Evolutionary conservation across 92 coral and sea anemone species (phyloP).

Genomic region (Parazoanthus darwini): DNA sequence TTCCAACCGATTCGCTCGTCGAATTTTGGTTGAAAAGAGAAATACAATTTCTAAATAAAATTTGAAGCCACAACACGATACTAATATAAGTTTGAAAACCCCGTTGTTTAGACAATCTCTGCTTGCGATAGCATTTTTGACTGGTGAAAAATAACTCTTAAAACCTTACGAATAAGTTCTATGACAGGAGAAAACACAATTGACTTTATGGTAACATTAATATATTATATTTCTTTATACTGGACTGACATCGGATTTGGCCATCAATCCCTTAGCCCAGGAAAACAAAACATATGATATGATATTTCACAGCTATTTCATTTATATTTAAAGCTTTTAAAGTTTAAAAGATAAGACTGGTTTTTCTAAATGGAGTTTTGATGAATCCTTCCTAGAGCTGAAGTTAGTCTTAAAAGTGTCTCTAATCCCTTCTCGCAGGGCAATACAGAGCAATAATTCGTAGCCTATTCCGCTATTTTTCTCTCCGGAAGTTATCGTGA

Average conservation of each 20-base stretch:
- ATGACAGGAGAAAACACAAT: conserved; percentile 37
- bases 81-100: neutral
- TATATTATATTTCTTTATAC: conserved; percentile 33
- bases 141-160: conserved; percentile 21
- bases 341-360: neutral
- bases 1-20: neutral
- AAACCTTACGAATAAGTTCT: conserved; percentile 20
- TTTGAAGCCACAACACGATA: neutral
- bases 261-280: conserved; percentile 23
- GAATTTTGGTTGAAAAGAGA: neutral
- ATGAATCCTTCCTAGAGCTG: conserved; percentile 7
- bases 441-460: conserved; percentile 31
- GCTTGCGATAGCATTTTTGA: conserved; percentile 14
- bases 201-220: conserved; percentile 39
- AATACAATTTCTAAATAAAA: neutral
- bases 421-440: conserved; percentile 16
- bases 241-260: conserved; percentile 13
- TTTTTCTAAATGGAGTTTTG: conserved; percentile 13
- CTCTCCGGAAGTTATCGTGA: conserved; percentile 43
- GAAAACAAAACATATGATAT: conserved; percentile 35
- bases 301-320: conserved; percentile 18
- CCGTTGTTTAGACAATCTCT: neutral
- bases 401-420: conserved; percentile 10
- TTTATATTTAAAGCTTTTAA: conserved; percentile 14
- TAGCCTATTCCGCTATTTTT: conserved; percentile 26